Evolutionary conservation across 1,140 invertebrate species (phyloP).

Genomic region (Bombus pascuorum): DNA sequence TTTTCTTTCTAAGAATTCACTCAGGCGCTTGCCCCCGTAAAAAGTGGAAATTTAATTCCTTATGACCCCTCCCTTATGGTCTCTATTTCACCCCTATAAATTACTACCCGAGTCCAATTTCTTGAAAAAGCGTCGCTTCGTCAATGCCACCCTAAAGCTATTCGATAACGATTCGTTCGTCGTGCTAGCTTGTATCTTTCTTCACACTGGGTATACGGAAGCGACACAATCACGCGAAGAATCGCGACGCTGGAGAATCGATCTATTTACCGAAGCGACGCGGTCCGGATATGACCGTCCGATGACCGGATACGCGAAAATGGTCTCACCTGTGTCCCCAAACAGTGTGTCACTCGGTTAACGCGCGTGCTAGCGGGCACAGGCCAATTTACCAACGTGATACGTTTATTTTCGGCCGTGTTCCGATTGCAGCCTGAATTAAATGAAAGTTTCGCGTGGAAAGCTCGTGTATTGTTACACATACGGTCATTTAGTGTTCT

Average conservation of each 20-base stretch:
- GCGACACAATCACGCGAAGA: conserved; percentile 14
- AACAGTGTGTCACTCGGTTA: conserved; percentile 35
- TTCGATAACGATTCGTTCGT: too few species aligned
- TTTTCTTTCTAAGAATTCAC: too few species aligned
- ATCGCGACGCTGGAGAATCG: conserved; percentile 13
- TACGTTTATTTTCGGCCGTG: conserved; percentile 1
- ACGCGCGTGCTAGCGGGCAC: background rate
- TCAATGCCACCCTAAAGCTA: too few species aligned
- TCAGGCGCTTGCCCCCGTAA: too few species aligned
- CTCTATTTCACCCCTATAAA: too few species aligned
- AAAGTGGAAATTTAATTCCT: too few species aligned
- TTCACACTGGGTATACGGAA: too few species aligned
- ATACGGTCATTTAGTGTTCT: too few species aligned
- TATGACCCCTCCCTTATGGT: too few species aligned
- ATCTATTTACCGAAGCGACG: conserved; percentile 27
- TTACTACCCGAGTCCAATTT: background rate
- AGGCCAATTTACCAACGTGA: background rate
- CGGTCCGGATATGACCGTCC: conserved; percentile 38
- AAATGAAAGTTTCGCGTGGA: conserved; percentile 4
- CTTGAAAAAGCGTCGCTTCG: background rate
- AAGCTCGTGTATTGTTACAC: too few species aligned
- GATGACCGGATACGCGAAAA: conserved; percentile 42
- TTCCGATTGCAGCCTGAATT: background rate
- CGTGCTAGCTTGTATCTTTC: too few species aligned
- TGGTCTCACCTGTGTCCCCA: conserved; percentile 35